A percentile compares a stretch with the other conserved stretches of the same genome.
These are phyloP conservation scores for Cephus cinctus DNA, from an alignment of 1,140 invertebrate genomes.

Conservation along the genomic window DNA sequence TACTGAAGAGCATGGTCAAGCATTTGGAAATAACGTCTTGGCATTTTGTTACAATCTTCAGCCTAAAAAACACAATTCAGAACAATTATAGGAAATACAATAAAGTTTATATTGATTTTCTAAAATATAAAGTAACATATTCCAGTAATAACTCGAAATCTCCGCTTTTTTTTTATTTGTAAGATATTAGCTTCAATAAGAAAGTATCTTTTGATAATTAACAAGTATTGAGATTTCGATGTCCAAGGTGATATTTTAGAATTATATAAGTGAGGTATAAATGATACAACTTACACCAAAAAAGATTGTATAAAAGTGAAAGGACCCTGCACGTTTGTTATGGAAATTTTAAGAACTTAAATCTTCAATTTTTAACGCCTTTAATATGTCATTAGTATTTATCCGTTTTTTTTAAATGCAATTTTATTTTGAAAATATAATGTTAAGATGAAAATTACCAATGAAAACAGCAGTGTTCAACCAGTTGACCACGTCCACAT, in stretches of 20 bases:
- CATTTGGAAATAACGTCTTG: slow-evolving; percentile 68
- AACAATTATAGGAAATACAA: slow-evolving; percentile 13
- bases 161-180: too few relatives aligned
- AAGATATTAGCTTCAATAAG: too few relatives aligned
- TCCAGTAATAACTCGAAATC: background rate
- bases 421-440: too few relatives aligned
- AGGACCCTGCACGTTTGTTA: too few relatives aligned
- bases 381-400: too few relatives aligned
- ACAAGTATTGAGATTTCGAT: slow-evolving; percentile 2
- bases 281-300: slow-evolving; percentile 23
- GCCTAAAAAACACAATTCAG: slow-evolving; percentile 46
- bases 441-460: too few relatives aligned
- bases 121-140: background rate
- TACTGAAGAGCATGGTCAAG: slow-evolving; percentile 67
- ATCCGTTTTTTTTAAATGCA: too few relatives aligned
- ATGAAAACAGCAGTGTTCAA: too few relatives aligned
- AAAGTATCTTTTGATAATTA: background rate
- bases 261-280: slow-evolving; percentile 27
- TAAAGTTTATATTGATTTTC: background rate
- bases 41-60: slow-evolving; percentile 63
- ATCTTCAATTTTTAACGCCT: too few relatives aligned
- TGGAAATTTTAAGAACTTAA: too few relatives aligned
- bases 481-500: too few relatives aligned
- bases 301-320: too few relatives aligned
- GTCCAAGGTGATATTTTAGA: slow-evolving; percentile 28